Conservation (phyloP, 2,888 invertebrate species). For the Cancer borealis region DNA sequence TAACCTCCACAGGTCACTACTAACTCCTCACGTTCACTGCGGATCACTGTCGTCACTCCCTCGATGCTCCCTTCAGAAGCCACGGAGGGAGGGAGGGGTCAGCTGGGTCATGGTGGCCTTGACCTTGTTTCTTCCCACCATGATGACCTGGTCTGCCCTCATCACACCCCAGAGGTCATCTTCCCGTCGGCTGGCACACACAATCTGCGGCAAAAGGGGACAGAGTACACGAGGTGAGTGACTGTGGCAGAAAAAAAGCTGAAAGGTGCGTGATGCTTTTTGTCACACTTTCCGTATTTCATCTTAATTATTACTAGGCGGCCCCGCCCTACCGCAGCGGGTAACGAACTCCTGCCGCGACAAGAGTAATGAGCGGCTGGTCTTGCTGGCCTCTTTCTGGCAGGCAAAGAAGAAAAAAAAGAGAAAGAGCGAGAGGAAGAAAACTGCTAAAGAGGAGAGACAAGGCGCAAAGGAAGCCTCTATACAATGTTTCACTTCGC, state of each 20-base stretch:
- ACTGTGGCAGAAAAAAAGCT: background rate
- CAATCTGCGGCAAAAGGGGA: slow-evolving; percentile 4
- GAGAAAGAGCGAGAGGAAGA: background rate
- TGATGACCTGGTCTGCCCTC: slow-evolving; percentile 27
- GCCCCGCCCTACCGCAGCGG: slow-evolving; percentile 22
- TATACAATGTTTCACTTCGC: background rate
- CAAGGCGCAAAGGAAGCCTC: background rate
- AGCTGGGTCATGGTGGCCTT: slow-evolving; percentile 36
- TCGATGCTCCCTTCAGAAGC: slow-evolving; percentile 4
- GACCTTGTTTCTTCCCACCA: background rate
- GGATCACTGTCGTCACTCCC: background rate
- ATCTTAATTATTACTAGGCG: background rate
- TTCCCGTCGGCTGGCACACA: slow-evolving; percentile 5
- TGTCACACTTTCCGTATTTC: slow-evolving; percentile 23
- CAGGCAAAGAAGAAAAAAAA: background rate
- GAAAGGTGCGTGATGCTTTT: background rate
- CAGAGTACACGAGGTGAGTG: background rate
- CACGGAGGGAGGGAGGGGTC: background rate
- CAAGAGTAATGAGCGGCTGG: background rate
- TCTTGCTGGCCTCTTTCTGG: slow-evolving; percentile 6
- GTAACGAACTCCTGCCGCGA: slow-evolving; percentile 13
- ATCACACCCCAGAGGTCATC: background rate
- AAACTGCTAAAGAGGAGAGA: background rate
- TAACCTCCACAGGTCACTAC: background rate
- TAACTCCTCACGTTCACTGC: background rate